Percentiles rank a stretch among this genome's conserved stretches.
phyloP scores from a whole-genome alignment of 2,113 vertebrate species.

The Rhadina sibilatrix region DNA sequence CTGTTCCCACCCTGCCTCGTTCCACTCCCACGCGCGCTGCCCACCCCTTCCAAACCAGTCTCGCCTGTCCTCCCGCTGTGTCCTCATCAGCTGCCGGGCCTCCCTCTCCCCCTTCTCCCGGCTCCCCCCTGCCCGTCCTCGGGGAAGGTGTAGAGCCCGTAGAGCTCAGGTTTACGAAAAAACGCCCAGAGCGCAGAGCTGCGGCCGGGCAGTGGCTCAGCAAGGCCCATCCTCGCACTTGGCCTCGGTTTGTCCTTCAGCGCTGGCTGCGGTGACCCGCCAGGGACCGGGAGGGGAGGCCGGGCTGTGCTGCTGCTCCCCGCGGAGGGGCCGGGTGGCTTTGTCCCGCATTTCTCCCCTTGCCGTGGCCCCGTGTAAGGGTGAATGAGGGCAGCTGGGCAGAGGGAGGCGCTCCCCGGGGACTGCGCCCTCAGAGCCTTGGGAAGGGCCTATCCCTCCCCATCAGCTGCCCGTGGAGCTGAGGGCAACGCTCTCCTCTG shows the following conservation, averaged over 20 bases:
- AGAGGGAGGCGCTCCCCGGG: background rate
- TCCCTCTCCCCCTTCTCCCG: background rate
- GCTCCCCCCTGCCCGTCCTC: background rate
- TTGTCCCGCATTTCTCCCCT: background rate
- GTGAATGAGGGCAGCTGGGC: background rate
- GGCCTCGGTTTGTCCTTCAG: rapidly evolving
- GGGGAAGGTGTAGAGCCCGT: rapidly evolving
- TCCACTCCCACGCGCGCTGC: background rate
- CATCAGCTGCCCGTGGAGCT: background rate
- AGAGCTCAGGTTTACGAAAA: rapidly evolving
- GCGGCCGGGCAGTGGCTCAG: background rate
- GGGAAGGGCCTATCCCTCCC: background rate
- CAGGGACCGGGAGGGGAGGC: background rate
- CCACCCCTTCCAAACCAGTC: background rate
- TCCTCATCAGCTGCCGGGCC: background rate
- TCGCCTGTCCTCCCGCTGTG: background rate
- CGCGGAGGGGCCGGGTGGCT: background rate
- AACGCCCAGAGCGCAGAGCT: too few relatives aligned
- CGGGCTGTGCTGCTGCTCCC: background rate
- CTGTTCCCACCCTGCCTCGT: background rate
- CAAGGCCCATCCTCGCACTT: rapidly evolving
- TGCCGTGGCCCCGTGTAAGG: background rate
- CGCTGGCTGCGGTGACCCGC: background rate
- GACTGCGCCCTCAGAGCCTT: background rate
- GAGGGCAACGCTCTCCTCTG: background rate